Base-by-base conservation (phyloP, 2,797 vertebrate genomes). In the Syngnathus acus region DNA sequence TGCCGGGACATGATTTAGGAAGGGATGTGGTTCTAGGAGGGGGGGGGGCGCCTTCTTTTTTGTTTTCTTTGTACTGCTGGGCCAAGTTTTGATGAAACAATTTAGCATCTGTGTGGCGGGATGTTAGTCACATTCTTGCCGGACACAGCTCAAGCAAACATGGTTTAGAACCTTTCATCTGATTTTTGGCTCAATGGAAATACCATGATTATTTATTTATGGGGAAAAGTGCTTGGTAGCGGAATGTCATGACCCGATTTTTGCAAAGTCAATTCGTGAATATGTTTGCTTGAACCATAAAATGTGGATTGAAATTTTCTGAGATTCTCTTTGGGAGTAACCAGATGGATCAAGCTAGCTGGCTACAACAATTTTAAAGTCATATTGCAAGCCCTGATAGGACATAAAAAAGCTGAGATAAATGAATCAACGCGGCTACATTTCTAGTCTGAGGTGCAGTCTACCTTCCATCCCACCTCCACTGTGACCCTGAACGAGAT, bases 81-180 rank as follows among this genome's bases (percentile, higher is more conserved):
- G 77, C 76, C 39, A 9, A 53, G 42, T 72, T 54, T 42, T 69
- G 72, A 9, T 65, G 64, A 32, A 60, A 50, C 64, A 60, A 71
- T 76, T 79, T 67, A 71, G 66, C 63, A 66, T 65, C 64, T 75
- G 78, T 77, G 74, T 83, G 70, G 63, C 71, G 70, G 72, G 3
- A 74, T 76, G 70, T 58, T 66, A 65, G 65, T 37, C 38, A 69
- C 75, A 75, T 65, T 58, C 72, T 72, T 61, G 64, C 73, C 63
- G 64, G 65, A 78, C 66, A 45, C 65, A 71, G 70, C 65, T 70
- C 19, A 53, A 64, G 45, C 48, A 50, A 73, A 69, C 65, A 42
- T 32, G 26, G 14, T 38, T 65, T 53, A 37, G 16, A 64, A 65
- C 48, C 48, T 51, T 40, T 65, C 48, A 62, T 62, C 19, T 6